A percentile compares a stretch with the other conserved stretches of the same genome.
phyloP scores from a whole-genome alignment of 1,140 invertebrate genomes.

The Drosophila pectinifera region DNA sequence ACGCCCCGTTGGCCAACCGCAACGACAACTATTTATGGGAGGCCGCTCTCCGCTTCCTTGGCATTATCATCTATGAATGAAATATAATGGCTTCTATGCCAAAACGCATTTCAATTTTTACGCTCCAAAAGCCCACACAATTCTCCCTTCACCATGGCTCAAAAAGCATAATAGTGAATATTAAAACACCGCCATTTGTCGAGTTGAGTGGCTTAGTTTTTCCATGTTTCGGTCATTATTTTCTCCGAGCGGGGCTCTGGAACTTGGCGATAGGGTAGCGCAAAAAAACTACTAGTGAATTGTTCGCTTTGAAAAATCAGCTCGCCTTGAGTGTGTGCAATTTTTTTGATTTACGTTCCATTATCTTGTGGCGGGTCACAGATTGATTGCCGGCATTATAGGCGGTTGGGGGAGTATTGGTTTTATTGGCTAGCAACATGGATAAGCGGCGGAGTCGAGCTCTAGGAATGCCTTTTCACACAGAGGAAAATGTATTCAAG shows the following conservation, averaged over 20 bases:
- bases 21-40: constrained; percentile 63
- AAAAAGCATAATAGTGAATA: constrained; percentile 32
- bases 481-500: background rate
- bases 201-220: constrained; percentile 30
- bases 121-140: constrained; percentile 16
- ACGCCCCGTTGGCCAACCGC: constrained; percentile 51
- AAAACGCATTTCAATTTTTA: constrained; percentile 42
- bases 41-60: constrained; percentile 29
- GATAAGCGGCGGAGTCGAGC: constrained; percentile 9
- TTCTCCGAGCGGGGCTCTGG: background rate
- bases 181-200: constrained; percentile 36
- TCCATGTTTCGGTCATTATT: constrained; percentile 24
- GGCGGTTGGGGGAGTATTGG: background rate
- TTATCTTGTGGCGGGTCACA: constrained; percentile 34
- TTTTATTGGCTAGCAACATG: constrained; percentile 42
- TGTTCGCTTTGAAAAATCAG: constrained; percentile 34
- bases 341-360: constrained; percentile 44
- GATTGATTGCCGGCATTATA: constrained; percentile 35
- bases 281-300: constrained; percentile 23
- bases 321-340: constrained; percentile 24
- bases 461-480: background rate
- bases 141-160: background rate
- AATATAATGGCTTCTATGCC: constrained; percentile 34
- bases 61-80: constrained; percentile 52
- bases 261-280: constrained; percentile 1